Evolutionary conservation across 2,797 vertebrate genomes (phyloP), one percentile per base, ranked within the genome.

Genomic region (Leptatherina wallacei): DNA sequence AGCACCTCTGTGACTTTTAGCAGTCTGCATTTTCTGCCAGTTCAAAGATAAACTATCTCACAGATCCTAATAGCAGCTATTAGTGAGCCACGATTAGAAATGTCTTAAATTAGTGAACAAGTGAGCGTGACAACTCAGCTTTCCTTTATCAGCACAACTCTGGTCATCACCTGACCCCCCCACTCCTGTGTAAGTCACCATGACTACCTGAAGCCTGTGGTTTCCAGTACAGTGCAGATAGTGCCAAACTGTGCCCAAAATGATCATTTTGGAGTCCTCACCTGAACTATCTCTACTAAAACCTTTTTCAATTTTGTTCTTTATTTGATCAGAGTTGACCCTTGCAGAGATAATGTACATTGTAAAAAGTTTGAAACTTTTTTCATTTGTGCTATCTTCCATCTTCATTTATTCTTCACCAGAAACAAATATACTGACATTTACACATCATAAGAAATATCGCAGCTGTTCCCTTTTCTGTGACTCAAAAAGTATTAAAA

Each of bases 41-140:
- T 10, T 63, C 56, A 59, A 0, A 79, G 89, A 91, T 90, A 91
- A 85, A 86, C 78, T 89, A 89, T 90, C 87, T 86, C 29, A 33
- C 71, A 65, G 62, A 72, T 73, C 57, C 71, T 85, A 80, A 82
- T 44, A 71, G 77, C 0, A 29, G 75, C 82, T 83, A 87, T 89
- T 86, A 91, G 74, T 57, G 80, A 77, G 77, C 60, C 76, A 76
- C 71, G 81, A 77, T 85, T 89, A 81, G 79, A 78, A 69, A 58
- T 1, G 2, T 64, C 80, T 82, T 75, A 78, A 80, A 90, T 88
- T 82, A 86, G 82, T 69, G 49, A 75, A 61, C 62, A 59, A 69
- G 58, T 71, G 65, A 69, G 73, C 54, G 20, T 40, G 56, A 77
- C 78, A 61, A 56, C 29, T n/a, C 51, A 55, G 62, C 47, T 3